Conservation (phyloP, 2,797 vertebrate species). For the Hafferia zeledoni region DNA sequence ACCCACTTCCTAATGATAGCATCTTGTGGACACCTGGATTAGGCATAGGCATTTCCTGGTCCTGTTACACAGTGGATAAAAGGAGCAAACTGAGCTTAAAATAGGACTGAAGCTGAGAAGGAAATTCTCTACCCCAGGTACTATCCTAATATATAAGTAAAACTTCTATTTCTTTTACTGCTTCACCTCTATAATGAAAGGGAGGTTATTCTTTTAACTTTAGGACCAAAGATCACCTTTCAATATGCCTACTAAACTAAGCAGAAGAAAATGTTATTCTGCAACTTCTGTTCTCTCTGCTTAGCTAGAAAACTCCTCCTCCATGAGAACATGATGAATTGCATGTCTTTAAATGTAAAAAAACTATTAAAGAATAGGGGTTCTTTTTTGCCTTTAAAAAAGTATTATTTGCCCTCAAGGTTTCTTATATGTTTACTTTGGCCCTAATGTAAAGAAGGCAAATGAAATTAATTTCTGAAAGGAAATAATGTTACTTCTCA, state of each 20-base stretch:
- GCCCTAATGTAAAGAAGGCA: not conserved
- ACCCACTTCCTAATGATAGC: not conserved
- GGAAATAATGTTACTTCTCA: slow-evolving; percentile 38
- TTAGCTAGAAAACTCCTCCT: not conserved
- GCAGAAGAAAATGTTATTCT: not conserved
- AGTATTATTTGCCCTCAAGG: not conserved
- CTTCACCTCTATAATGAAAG: not conserved
- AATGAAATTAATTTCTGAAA: slow-evolving; percentile 34
- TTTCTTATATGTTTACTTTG: slow-evolving; percentile 28
- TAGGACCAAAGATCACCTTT: not conserved
- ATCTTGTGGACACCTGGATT: not conserved
- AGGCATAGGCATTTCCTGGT: not conserved
- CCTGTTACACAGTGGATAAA: not conserved
- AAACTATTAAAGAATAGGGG: not conserved
- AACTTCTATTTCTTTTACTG: not conserved
- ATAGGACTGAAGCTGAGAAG: not conserved
- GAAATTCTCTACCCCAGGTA: not conserved
- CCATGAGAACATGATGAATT: not conserved
- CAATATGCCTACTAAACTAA: not conserved
- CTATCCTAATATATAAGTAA: not conserved
- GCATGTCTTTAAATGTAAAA: not conserved
- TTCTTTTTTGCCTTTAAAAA: not conserved
- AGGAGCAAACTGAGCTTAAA: not conserved
- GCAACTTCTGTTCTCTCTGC: not conserved
- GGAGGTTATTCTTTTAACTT: not conserved